Conservation (phyloP, 2,113 vertebrate species). For the Rutilus rutilus region DNA sequence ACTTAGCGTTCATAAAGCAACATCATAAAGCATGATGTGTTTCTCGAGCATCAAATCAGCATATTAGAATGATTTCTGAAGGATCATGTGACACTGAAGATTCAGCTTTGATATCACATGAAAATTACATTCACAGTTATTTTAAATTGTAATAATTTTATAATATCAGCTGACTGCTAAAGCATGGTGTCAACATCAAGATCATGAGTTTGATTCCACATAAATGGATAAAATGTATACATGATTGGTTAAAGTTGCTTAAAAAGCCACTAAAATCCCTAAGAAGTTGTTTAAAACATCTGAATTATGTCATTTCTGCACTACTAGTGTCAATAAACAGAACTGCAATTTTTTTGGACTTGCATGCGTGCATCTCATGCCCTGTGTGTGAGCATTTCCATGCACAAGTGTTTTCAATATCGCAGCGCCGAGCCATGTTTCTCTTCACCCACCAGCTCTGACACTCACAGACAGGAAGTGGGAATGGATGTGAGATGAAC, state of each 20-base stretch:
- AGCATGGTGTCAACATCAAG: background rate
- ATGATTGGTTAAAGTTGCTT: background rate
- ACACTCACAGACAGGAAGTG: conserved; percentile 51
- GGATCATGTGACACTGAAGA: background rate
- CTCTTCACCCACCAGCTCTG: conserved; percentile 44
- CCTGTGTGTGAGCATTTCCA: conserved; percentile 20
- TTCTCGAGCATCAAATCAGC: background rate
- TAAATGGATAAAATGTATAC: background rate
- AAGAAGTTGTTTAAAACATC: background rate
- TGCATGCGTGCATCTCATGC: background rate
- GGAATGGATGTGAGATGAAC: conserved; percentile 42
- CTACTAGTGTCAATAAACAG: background rate
- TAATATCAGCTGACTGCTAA: background rate
- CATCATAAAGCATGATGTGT: background rate
- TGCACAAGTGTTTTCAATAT: conserved; percentile 39
- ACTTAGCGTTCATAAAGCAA: background rate
- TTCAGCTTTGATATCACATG: background rate
- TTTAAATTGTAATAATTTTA: background rate
- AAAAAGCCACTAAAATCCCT: background rate
- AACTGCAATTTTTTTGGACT: background rate
- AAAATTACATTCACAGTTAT: background rate
- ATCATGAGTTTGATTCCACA: background rate
- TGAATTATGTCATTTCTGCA: background rate
- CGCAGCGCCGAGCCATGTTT: conserved; percentile 16
- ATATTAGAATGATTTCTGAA: background rate